Evolutionary conservation across 2,888 invertebrate species (phyloP).

Genomic region (Apodemia duryi): DNA sequence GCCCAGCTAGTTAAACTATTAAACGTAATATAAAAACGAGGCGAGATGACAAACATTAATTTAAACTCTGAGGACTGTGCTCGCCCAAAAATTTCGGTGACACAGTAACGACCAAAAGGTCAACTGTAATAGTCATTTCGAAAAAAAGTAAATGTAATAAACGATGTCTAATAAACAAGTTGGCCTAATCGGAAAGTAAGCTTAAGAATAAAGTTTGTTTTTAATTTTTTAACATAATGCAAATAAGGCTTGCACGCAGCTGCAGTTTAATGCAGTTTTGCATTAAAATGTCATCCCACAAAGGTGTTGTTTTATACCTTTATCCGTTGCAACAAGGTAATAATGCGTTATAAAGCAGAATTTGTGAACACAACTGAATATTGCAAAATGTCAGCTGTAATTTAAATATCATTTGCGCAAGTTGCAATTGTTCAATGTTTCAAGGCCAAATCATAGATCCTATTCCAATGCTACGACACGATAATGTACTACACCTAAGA

Average conservation of each 20-base stretch:
- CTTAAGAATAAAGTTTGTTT: neutral
- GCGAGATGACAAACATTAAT: too few species aligned
- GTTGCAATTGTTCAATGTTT: slow-evolving; percentile 52
- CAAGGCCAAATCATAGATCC: slow-evolving; percentile 47
- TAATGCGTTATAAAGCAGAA: slow-evolving; percentile 5
- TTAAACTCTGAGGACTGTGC: too few species aligned
- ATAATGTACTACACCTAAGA: neutral
- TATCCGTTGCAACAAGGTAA: slow-evolving; percentile 8
- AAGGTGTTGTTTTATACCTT: slow-evolving; percentile 2
- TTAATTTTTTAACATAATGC: neutral
- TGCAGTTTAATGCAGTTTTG: slow-evolving; percentile 7
- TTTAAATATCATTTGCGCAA: slow-evolving; percentile 64
- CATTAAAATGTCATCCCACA: slow-evolving; percentile 11
- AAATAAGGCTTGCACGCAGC: neutral
- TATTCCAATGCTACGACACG: slow-evolving; percentile 9
- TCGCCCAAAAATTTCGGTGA: too few species aligned
- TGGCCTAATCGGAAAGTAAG: too few species aligned
- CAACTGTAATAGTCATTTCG: too few species aligned
- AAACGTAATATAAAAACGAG: too few species aligned
- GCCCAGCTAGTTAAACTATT: too few species aligned
- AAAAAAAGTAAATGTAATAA: too few species aligned
- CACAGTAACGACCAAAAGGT: too few species aligned
- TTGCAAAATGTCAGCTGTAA: slow-evolving; percentile 61
- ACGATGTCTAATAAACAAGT: too few species aligned
- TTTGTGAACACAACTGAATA: slow-evolving; percentile 31